phyloP scores from a whole-genome alignment of 2,113 vertebrate genomes.

The Morone saxatilis region DNA sequence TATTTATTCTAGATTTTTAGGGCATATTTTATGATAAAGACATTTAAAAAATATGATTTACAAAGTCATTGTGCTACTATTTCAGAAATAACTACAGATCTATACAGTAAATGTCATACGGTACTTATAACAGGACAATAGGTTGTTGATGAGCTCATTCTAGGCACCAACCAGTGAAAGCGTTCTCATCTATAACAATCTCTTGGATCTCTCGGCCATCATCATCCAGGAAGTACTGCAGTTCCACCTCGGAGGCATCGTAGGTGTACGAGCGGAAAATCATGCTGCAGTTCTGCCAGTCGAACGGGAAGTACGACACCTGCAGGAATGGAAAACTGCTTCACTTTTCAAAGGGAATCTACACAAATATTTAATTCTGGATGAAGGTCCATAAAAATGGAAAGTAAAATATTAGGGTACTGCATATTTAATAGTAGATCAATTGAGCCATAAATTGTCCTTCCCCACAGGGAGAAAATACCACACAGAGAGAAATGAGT shows the following conservation, averaged over 20 bases:
- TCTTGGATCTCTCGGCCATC: constrained; percentile 84
- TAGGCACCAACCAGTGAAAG: constrained; percentile 87
- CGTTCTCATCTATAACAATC: constrained; percentile 90
- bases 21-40: too few species aligned
- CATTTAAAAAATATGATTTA: too few species aligned
- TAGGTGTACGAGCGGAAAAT: constrained; percentile 93
- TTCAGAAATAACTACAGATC: too few species aligned
- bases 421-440: background rate
- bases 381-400: background rate
- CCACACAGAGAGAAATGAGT: background rate
- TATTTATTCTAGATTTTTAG: background rate
- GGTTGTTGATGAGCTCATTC: background rate
- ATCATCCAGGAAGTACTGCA: constrained; percentile 84
- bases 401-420: background rate
- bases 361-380: background rate
- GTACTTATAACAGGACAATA: background rate
- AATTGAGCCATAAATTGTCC: background rate
- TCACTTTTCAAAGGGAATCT: background rate
- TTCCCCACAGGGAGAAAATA: background rate
- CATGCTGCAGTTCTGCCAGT: constrained; percentile 96
- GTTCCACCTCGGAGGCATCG: constrained; percentile 88
- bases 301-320: constrained; percentile 94
- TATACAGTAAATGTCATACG: background rate
- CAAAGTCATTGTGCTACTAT: too few species aligned
- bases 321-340: constrained; percentile 40